Base-by-base conservation (phyloP, 2,888 invertebrate species). In the Cosmopolites sordidus region DNA sequence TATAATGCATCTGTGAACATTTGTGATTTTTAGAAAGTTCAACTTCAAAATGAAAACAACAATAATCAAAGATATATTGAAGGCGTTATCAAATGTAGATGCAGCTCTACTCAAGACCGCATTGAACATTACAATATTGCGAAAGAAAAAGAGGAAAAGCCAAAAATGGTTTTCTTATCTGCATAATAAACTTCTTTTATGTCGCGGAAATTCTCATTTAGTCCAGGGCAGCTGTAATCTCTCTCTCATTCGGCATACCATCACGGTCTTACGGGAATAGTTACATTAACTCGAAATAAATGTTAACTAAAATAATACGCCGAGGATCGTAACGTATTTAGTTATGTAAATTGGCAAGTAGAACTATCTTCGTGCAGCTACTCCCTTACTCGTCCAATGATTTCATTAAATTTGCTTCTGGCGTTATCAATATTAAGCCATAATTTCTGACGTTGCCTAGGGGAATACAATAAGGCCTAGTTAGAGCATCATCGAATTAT, bases 311-410 rank as follows among this genome's bases (percentile, higher is more conserved):
- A 33, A 33, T 33, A 33, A 33, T 33, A 33, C 33, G 33, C n/a
- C 12, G 3, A 33, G 33, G 33, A 12, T 33, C 3, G 11, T 33
- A 33, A 33, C n/a, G 5, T 33, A 33, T 33, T 33, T 33, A 9
- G 33, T 33, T 33, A 33, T 33, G 33, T 33, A 33, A 33, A 33
- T 33, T 33, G 33, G 33, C 33, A 33, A 33, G 33, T 4, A 33
- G 33, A 33, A 12, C 12, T 33, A 33, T 33, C 33, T 33, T 33
- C 33, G 3, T 11, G 33, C n/a, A 3, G 33, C 22, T 8, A 11
- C n/a, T 33, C 12, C 4, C 33, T 9, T 3, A 33, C 33, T 33
- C 33, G n/a, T 33, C 33, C 33, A 33, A 33, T 33, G 12, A 12
- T 33, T 33, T 33, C 33, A 33, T 33, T 33, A 33, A 12, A 33